phyloP scores from a whole-genome alignment of 2,888 invertebrate genomes.

The Synergus japonicus region DNA sequence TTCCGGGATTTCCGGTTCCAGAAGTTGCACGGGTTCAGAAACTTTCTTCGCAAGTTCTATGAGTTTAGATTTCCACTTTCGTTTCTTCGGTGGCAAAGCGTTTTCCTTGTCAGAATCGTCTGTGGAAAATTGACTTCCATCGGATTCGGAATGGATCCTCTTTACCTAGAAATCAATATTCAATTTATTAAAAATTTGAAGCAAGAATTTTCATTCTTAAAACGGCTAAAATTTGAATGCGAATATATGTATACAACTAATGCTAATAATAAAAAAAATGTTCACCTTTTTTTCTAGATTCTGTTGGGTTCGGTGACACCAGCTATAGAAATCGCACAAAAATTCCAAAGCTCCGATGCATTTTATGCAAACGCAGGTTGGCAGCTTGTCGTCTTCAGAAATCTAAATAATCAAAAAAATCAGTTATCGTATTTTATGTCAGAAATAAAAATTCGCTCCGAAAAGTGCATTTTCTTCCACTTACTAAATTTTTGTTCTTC shows the following conservation, averaged over 20 bases:
- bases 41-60: not conserved
- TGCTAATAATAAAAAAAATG: not conserved
- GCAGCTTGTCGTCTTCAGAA: conserved; percentile 64
- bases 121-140: conserved; percentile 46
- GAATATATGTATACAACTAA: too few species aligned
- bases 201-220: not conserved
- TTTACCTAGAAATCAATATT: not conserved
- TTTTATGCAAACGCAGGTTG: conserved; percentile 64
- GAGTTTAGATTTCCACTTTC: conserved; percentile 19
- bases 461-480: conserved; percentile 23
- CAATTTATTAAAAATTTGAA: not conserved
- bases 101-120: conserved; percentile 69
- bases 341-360: conserved; percentile 69
- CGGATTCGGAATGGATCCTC: conserved; percentile 26
- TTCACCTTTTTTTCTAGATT: conserved; percentile 42
- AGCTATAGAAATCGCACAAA: conserved; percentile 65
- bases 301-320: conserved; percentile 64
- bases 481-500: not conserved
- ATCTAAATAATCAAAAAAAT: conserved; percentile 57
- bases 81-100: conserved; percentile 50
- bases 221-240: too few species aligned
- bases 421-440: not conserved
- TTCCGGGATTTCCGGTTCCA: conserved; percentile 2
- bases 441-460: conserved; percentile 44
- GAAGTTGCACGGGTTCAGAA: not conserved